Evolutionary conservation across 2,797 vertebrate genomes (phyloP).

Genomic region (Epinephelus awoara): DNA sequence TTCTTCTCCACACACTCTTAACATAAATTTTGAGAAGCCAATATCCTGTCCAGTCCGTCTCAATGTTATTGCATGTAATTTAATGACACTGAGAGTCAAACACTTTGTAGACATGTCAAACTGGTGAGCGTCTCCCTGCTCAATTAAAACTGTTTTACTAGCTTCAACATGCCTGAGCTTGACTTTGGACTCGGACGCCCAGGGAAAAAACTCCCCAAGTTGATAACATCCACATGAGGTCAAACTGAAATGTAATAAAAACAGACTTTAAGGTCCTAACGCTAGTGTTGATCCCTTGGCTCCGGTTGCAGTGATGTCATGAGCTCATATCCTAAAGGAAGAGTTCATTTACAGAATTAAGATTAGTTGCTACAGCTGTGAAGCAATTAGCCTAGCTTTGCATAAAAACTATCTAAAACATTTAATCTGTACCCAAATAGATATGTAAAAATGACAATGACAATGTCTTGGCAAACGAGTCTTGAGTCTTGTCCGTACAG

Average conservation of each 20-base stretch:
- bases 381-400: not conserved
- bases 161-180: slow-evolving; percentile 21
- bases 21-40: slow-evolving; percentile 30
- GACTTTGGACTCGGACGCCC: slow-evolving; percentile 12
- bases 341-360: not conserved
- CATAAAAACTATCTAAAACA: no score
- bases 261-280: not conserved
- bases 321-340: slow-evolving; percentile 4
- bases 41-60: slow-evolving; percentile 29
- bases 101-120: slow-evolving; percentile 8
- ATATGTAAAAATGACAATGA: not conserved
- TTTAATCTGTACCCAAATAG: not conserved
- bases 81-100: slow-evolving; percentile 22
- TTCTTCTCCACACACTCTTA: not conserved
- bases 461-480: no score
- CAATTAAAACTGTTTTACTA: slow-evolving; percentile 21
- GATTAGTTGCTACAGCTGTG: not conserved
- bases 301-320: slow-evolving; percentile 6
- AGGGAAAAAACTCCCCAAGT: not conserved
- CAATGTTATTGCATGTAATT: slow-evolving; percentile 24
- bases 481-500: no score
- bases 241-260: slow-evolving; percentile 36
- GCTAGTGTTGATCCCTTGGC: slow-evolving; percentile 1
- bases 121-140: slow-evolving; percentile 13
- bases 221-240: slow-evolving; percentile 30